Percentiles rank a stretch among this genome's conserved stretches.
Conservation (phyloP, 1,140 invertebrate genomes). For the Diabrotica undecimpunctata region DNA sequence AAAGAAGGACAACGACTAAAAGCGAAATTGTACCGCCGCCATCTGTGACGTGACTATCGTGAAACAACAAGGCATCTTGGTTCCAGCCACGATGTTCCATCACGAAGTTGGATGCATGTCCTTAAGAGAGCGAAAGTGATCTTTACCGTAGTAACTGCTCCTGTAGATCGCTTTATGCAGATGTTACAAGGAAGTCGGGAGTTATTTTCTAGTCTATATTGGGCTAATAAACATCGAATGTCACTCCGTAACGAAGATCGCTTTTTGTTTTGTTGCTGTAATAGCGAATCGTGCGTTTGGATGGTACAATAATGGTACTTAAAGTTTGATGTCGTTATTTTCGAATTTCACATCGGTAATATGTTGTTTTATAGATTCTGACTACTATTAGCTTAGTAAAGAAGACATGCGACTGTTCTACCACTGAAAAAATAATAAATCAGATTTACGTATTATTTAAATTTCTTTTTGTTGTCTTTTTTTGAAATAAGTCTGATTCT, state of each 20-base stretch:
- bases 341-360: not conserved
- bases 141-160: slow-evolving; percentile 9
- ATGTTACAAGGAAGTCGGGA: slow-evolving; percentile 7
- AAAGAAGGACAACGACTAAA: not conserved
- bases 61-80: slow-evolving; percentile 4
- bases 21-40: slow-evolving; percentile 4
- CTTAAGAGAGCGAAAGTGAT: not conserved
- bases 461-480: no score
- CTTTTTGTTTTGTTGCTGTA: not conserved
- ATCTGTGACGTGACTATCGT: not conserved
- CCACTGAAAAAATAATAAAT: no score
- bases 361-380: no score
- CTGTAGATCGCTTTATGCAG: slow-evolving; percentile 8
- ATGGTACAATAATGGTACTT: not conserved
- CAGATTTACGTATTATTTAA: no score
- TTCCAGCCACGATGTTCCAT: not conserved
- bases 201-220: slow-evolving; percentile 2
- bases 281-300: not conserved
- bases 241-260: not conserved
- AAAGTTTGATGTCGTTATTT: not conserved
- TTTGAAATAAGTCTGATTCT: no score
- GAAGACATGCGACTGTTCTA: no score
- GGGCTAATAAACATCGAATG: not conserved
- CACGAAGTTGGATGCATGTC: slow-evolving; percentile 8
- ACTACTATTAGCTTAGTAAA: no score